These are phyloP conservation scores for Melieria crassipennis DNA, from an alignment of 2,888 invertebrate species.

Conservation along the genomic window DNA sequence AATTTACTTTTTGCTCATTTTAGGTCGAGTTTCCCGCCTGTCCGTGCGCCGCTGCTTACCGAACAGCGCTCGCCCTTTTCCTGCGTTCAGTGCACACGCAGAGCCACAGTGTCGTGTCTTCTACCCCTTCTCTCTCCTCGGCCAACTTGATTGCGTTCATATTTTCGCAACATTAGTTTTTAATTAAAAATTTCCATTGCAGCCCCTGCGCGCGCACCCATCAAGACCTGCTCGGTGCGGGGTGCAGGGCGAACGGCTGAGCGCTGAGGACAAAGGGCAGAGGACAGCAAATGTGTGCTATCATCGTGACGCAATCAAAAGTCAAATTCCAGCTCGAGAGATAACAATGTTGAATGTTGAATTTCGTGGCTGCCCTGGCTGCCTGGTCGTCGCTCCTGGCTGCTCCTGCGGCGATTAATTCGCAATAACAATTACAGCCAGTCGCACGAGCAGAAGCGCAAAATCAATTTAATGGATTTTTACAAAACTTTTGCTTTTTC, in stretches of 20 bases:
- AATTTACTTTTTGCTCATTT: conserved; percentile 55
- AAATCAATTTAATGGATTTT: conserved; percentile 1
- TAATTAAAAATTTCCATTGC: conserved; percentile 58
- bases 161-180: conserved; percentile 62
- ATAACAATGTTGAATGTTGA: not conserved
- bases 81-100: conserved; percentile 7
- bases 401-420: not conserved
- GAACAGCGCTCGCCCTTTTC: conserved; percentile 16
- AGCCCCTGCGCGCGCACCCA: conserved; percentile 24
- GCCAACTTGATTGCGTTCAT: conserved; percentile 45
- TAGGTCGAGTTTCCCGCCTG: conserved; percentile 24
- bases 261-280: too few species aligned
- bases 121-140: too few species aligned
- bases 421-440: not conserved
- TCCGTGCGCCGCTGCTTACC: conserved; percentile 19
- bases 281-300: conserved; percentile 12
- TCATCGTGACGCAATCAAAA: conserved; percentile 30
- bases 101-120: too few species aligned
- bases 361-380: not conserved
- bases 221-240: not conserved
- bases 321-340: not conserved
- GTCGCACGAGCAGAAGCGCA: not conserved
- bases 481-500: not conserved
- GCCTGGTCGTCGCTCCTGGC: not conserved
- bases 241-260: too few species aligned